A percentile compares a stretch with the other conserved stretches of the same genome.
Conservation (phyloP, 2,113 vertebrate genomes). For the Microtus oregoni region DNA sequence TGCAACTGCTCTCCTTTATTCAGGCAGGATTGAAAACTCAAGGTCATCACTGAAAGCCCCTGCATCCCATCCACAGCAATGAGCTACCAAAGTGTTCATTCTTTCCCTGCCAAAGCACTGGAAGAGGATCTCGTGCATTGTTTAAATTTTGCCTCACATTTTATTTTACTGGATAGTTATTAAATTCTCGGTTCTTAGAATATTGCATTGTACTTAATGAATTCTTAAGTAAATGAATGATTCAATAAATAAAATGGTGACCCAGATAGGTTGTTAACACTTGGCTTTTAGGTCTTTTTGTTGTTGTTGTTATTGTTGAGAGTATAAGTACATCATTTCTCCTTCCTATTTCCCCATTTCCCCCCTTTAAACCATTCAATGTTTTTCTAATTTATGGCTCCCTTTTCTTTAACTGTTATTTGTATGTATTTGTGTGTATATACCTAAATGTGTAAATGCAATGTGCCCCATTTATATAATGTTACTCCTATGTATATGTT, state of each 20-base stretch:
- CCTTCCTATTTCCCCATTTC: neutral
- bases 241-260: neutral
- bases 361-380: neutral
- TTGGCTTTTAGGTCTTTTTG: neutral
- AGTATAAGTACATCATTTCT: neutral
- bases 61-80: neutral
- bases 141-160: neutral
- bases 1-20: neutral
- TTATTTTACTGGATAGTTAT: neutral
- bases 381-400: neutral
- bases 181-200: neutral
- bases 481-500: neutral
- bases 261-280: neutral
- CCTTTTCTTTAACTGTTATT: neutral
- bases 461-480: neutral
- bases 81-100: neutral
- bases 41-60: neutral
- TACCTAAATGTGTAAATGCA: neutral
- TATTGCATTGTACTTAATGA: neutral
- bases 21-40: neutral
- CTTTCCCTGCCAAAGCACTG: neutral
- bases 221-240: neutral
- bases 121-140: neutral
- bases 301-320: neutral
- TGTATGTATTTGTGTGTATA: neutral